Evolutionary conservation across 2,888 invertebrate species (phyloP).

Genomic region (Leptogaster cylindrica): DNA sequence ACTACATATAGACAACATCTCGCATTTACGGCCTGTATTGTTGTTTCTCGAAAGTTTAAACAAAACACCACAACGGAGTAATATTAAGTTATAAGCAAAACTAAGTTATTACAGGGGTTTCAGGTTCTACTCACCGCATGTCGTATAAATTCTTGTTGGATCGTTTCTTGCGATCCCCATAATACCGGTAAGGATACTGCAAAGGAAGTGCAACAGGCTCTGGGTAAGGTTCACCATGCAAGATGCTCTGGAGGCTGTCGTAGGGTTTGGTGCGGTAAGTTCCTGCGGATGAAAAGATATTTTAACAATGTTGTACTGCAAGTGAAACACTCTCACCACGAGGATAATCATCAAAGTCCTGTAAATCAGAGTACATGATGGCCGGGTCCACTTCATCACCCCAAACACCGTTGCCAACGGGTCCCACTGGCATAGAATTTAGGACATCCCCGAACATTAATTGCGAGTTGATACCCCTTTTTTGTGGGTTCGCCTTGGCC

Average conservation of each 20-base stretch:
- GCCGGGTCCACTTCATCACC: conserved; percentile 58
- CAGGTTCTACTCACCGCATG: conserved; percentile 34
- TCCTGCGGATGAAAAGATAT: neutral
- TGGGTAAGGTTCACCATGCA: conserved; percentile 59
- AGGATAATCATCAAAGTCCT: conserved; percentile 58
- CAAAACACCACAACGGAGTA: too few relatives aligned
- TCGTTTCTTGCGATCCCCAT: conserved; percentile 58
- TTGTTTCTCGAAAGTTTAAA: too few relatives aligned
- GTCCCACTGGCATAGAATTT: conserved; percentile 17
- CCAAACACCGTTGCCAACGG: conserved; percentile 56
- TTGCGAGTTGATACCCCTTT: conserved; percentile 57
- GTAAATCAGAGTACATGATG: conserved; percentile 55
- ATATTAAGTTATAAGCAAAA: too few relatives aligned
- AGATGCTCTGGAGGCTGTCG: conserved; percentile 59
- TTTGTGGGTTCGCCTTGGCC: conserved; percentile 54
- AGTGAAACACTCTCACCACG: conserved; percentile 50
- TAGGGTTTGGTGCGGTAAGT: conserved; percentile 54
- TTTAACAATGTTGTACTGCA: neutral
- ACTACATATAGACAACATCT: too few relatives aligned
- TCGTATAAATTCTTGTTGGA: conserved; percentile 54
- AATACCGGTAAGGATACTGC: conserved; percentile 56
- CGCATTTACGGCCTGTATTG: too few relatives aligned
- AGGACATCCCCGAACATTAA: conserved; percentile 48
- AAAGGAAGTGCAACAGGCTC: conserved; percentile 58
- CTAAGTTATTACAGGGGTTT: too few relatives aligned